Base-by-base conservation (phyloP, 2,888 invertebrate genomes). In the Phengaris alcon region DNA sequence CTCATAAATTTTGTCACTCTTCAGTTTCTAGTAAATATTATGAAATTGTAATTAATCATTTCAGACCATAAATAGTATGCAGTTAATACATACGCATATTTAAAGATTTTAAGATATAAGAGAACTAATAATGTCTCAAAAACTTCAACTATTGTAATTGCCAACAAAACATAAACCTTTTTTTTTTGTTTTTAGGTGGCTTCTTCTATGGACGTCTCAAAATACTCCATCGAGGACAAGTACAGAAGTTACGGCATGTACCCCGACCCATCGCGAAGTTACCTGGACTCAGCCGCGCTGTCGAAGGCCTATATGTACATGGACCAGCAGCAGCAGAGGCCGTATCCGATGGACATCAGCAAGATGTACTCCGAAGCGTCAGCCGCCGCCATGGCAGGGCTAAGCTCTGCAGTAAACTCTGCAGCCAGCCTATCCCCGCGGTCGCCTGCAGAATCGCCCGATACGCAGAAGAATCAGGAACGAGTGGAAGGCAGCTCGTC, bases 271-370 rank as follows among this genome's bases (percentile, higher is more conserved):
- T 96, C 96, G 44, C 93, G 96, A 1, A 95, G 95, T 75, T 96
- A 96, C 85, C 90, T 96, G 74, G 96, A 96, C 86, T 95, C 96
- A 0, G 96, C 96, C 3, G 96, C 96, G 8, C 88, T 96, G 12
- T 95, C 95, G 83, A 96, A 96, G 85, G 96, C 96, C 0, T 96
- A 96, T 87, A 95, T 96, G 94, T 96, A 96, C 88, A 96, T 96
- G 95, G 96, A 96, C 82, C 95, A 94, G 78, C 94, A 93, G 74
- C 94, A 93, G 76, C 93, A 93, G 46, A 84, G 93, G 77, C 87
- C 91, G 0, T 95, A 95, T 77, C 93, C 95, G 0, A 92, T 96
- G 83, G 96, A 96, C 84, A 95, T 95, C 81, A 94, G 94, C 80
- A 95, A 96, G 84, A 94, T 95, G 93, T 95, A 95, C 83, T 94